phyloP scores from a whole-genome alignment of 2,797 vertebrate species.

The Sparidentex hasta region DNA sequence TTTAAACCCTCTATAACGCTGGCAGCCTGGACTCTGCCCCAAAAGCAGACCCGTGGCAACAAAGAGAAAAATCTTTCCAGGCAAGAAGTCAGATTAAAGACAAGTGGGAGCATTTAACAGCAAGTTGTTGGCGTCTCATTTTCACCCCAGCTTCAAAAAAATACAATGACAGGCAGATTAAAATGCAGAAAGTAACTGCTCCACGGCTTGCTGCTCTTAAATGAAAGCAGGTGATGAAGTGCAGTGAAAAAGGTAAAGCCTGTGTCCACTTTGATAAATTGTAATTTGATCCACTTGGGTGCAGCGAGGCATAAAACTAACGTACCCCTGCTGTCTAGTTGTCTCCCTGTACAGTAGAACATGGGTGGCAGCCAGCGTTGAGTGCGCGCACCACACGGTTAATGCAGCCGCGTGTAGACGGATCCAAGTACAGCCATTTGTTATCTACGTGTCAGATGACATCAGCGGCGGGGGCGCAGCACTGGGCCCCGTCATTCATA shows the following conservation, averaged over 20 bases:
- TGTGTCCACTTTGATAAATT: conserved; percentile 27
- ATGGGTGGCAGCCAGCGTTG: conserved; percentile 12
- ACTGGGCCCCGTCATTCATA: conserved; percentile 54
- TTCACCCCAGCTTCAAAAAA: conserved; percentile 5
- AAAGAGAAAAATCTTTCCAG: neutral
- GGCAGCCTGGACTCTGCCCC: conserved; percentile 16
- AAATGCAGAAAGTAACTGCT: conserved; percentile 17
- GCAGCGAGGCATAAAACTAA: conserved; percentile 36
- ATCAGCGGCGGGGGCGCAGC: conserved; percentile 18
- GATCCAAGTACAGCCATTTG: conserved; percentile 29
- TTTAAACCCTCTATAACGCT: conserved; percentile 22
- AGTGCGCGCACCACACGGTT: neutral
- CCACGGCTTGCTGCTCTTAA: conserved; percentile 6
- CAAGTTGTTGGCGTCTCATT: neutral
- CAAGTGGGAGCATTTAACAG: conserved; percentile 2
- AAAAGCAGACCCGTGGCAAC: neutral
- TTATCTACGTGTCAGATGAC: conserved; percentile 38
- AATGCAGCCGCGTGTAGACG: neutral
- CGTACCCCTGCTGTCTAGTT: neutral
- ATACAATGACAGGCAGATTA: conserved; percentile 9
- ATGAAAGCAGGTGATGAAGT: conserved; percentile 25
- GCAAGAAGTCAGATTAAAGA: neutral
- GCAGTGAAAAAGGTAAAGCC: conserved; percentile 27
- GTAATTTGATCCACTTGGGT: conserved; percentile 21
- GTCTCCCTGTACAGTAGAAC: neutral